Evolutionary conservation across 1,140 invertebrate species (phyloP).

Genomic region (Eurosta solidaginis): DNA sequence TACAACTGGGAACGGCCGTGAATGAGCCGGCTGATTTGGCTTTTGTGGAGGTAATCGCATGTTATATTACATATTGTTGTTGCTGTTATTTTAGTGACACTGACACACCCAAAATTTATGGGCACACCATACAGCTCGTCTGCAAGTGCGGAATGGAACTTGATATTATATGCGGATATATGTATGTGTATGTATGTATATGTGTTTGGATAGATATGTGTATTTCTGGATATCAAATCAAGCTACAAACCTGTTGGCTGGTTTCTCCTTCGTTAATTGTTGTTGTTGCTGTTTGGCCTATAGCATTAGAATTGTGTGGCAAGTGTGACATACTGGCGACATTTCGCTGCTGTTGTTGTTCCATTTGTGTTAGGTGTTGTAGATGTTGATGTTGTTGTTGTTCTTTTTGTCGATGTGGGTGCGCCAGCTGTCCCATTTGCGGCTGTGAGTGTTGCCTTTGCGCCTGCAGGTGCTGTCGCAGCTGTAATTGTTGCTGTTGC

Average conservation of each 20-base stretch:
- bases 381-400: slow-evolving; percentile 29
- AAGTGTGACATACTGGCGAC: slow-evolving; percentile 28
- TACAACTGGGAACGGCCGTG: slow-evolving; percentile 12
- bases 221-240: no score
- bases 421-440: not conserved
- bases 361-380: not conserved
- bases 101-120: slow-evolving; percentile 15
- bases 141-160: not conserved
- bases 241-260: slow-evolving; percentile 28
- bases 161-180: not conserved
- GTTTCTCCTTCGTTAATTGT: slow-evolving; percentile 7
- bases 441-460: slow-evolving; percentile 31
- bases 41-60: not conserved
- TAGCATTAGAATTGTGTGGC: slow-evolving; percentile 3
- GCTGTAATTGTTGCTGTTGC: slow-evolving; percentile 29
- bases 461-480: slow-evolving; percentile 10
- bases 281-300: not conserved
- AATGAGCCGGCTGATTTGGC: not conserved
- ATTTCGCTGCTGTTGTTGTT: slow-evolving; percentile 25
- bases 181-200: not conserved
- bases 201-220: no score
- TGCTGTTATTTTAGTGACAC: not conserved
- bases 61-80: not conserved
- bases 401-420: slow-evolving; percentile 19
- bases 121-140: not conserved